Base-by-base conservation (phyloP, 1,140 invertebrate species). In the Musca vetustissima region DNA sequence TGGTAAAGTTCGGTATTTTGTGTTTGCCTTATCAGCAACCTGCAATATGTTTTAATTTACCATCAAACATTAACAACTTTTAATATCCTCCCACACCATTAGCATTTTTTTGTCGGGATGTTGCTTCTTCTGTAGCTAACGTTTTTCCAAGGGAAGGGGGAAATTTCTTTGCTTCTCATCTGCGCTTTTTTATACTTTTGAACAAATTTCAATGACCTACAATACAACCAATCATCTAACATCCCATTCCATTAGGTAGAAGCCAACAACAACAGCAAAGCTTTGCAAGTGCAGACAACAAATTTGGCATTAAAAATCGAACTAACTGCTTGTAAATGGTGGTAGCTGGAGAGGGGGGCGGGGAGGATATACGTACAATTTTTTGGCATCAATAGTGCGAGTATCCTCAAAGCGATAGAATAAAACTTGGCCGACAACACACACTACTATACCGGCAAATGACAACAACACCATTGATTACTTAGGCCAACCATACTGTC, bases 21-120 rank as follows among this genome's bases (percentile, higher is more conserved):
- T 21, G 13, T 43, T 61, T 28, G 4, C 28, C 57, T 61, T 61
- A 61, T 61, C 57, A 61, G 36, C 28, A 61, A 36, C 57, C 57
- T 36, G 57, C 57, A 61, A 61, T 61, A 61, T 61, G 57, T 61
- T 61, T 61, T 61, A 61, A 61, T 61, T 61, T 61, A 61, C 28
- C 57, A 43, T 43, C 28, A 43, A 61, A 61, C 57, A 61, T 61
- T 61, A 61, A 61, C 57, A 61, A 61, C 57, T 43, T 61, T 61
- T 61, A 61, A 61, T 61, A 43, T 61, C 28, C 57, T 43, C 28
- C 57, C 53, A 24, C 24, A 57, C 53, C 53, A 57, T 57, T 57
- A 57, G 21, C 19, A 2, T 6, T 13, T 11, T 43, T 43, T 13
- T 43, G 4, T 13, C 6, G 36, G 36, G 11, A 28, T 28, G 28